Evolutionary conservation across 2,888 invertebrate genomes (phyloP), one percentile per base, ranked within the genome.

Genomic region (Amblyjoppa fuscipennis): DNA sequence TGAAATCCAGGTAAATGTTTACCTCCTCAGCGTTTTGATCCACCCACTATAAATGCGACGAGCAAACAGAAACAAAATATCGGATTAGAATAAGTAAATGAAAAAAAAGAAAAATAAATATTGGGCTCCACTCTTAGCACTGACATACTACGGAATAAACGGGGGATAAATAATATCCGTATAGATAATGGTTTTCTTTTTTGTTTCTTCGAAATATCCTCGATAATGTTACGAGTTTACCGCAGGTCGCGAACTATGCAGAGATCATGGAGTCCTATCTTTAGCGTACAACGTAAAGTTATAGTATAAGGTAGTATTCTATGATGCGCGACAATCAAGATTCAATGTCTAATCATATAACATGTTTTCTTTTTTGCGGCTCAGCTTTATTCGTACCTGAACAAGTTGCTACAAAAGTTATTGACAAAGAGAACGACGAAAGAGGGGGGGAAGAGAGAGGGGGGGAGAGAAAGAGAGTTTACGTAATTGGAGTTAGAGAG

Each of bases 11-110:
- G 84, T 81, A 85, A 84, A 85, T 86, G 87, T 87, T 88, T 96
- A 96, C 96, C 96, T 96, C 96, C 90, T 96, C 96, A 94, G 95
- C 95, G 95, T 95, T 96, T 94, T 96, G 95, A 95, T 96, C 96
- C 94, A 96, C 96, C 96, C 96, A 96, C 96, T 96, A 96, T 92
- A 96, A 93, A 91, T 88, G 88, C 91, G 90, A 88, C 89, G 86
- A 89, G 83, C 87, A 85, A 85, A 85, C 85, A 90, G 59, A 89
- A 89, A 89, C 75, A 85, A 89, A 87, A 85, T 68, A 68, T 83
- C 41, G 81, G 73, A 84, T 77, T 82, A 87, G 79, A 88, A 84
- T 80, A 86, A 81, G 83, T 59, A 25, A 59, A 59, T 86, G 69
- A 82, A 59, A 80, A 34, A 59, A 45, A 56, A 20, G 20, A 61